phyloP scores from a whole-genome alignment of 1,140 invertebrate genomes.

The Oscheius sp. region DNA sequence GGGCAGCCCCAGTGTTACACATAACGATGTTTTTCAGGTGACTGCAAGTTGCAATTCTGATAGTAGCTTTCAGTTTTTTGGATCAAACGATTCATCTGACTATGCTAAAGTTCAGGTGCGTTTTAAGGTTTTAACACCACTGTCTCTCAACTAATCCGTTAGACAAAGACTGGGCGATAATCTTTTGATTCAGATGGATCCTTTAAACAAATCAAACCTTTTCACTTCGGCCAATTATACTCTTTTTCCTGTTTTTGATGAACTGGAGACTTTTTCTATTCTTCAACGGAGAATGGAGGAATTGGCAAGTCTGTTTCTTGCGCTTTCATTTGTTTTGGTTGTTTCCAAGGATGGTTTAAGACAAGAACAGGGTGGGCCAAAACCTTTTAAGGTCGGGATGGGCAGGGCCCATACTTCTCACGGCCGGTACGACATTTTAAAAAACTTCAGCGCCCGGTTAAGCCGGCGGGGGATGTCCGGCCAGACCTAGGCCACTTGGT shows the following conservation, averaged over 20 bases:
- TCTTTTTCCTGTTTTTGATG: too few relatives aligned
- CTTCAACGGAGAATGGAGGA: not conserved
- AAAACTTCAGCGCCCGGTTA: too few relatives aligned
- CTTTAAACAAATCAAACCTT: too few relatives aligned
- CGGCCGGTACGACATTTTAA: too few relatives aligned
- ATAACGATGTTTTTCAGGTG: not conserved
- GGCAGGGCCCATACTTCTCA: too few relatives aligned
- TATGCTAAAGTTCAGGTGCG: not conserved
- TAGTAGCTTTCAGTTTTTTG: not conserved
- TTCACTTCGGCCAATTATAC: too few relatives aligned
- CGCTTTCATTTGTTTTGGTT: not conserved
- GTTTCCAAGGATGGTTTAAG: not conserved
- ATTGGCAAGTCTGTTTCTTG: not conserved
- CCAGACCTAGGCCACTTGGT: too few relatives aligned
- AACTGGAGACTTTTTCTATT: not conserved
- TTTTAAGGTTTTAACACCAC: not conserved
- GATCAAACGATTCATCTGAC: not conserved
- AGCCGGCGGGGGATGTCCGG: too few relatives aligned
- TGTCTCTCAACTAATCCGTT: not conserved
- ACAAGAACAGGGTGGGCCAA: too few relatives aligned
- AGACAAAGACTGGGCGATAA: not conserved
- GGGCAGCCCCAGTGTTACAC: not conserved
- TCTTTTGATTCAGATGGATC: too few relatives aligned
- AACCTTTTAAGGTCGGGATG: too few relatives aligned
- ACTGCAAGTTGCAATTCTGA: not conserved